Evolutionary conservation across 2,888 invertebrate species (phyloP).

Genomic region (Xanthia togata): DNA sequence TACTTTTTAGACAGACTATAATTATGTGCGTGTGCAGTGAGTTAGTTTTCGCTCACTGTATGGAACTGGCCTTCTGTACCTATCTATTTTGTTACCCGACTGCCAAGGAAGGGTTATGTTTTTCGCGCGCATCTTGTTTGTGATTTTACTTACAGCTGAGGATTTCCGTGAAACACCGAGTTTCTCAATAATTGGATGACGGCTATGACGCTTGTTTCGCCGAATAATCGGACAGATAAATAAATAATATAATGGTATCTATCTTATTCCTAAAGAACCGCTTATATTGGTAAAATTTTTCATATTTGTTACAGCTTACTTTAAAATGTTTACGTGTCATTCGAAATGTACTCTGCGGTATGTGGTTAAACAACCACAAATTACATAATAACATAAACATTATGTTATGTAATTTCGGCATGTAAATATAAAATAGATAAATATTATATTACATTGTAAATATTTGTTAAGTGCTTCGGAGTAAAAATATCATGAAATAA

Average conservation of each 20-base stretch:
- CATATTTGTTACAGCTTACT: background rate
- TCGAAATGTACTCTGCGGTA: background rate
- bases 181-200: constrained; percentile 47
- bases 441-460: background rate
- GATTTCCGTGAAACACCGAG: constrained; percentile 48
- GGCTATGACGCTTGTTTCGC: constrained; percentile 43
- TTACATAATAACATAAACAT: too few relatives aligned
- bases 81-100: background rate
- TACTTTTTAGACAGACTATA: background rate
- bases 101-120: too few relatives aligned
- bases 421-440: background rate
- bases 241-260: constrained; percentile 34
- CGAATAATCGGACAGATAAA: constrained; percentile 24
- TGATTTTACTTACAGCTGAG: constrained; percentile 1
- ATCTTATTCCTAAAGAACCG: background rate
- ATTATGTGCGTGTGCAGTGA: background rate
- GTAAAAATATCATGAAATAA: background rate
- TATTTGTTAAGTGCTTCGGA: background rate
- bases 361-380: too few relatives aligned
- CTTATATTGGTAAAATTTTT: background rate
- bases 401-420: constrained; percentile 1
- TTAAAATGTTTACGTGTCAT: constrained; percentile 23
- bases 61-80: background rate
- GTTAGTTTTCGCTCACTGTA: too few relatives aligned
- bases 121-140: too few relatives aligned